Conservation (phyloP, 2,113 vertebrate species). For the Apaloderma vittatum region DNA sequence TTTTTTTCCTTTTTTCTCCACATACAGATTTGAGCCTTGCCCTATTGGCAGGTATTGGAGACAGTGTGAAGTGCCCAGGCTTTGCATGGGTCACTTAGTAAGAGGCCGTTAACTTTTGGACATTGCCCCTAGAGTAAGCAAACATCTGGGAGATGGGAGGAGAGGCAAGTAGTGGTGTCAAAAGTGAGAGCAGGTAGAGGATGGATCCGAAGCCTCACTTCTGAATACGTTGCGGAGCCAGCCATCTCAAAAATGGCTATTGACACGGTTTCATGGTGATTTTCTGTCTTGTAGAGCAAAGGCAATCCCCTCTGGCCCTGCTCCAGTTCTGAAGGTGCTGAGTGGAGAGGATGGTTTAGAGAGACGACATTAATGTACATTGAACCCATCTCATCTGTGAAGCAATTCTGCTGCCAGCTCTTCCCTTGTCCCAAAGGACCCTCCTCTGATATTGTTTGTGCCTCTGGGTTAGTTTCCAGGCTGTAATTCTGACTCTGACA, state of each 20-base stretch:
- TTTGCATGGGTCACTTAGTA: background rate
- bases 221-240: background rate
- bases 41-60: background rate
- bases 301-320: background rate
- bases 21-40: background rate
- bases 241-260: background rate
- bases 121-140: background rate
- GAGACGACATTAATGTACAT: rapidly evolving
- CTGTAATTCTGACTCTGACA: background rate
- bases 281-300: background rate
- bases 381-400: background rate
- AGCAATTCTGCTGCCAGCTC: background rate
- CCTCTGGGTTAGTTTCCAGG: background rate
- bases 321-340: background rate
- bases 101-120: background rate
- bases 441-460: background rate
- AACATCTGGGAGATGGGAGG: background rate
- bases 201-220: background rate
- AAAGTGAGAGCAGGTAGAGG: background rate
- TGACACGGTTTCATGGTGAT: background rate
- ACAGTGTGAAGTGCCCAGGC: background rate
- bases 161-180: background rate
- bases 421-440: background rate
- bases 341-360: background rate
- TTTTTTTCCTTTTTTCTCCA: background rate